Percentiles rank a stretch among this genome's conserved stretches.
phyloP scores from a whole-genome alignment of 2,113 vertebrate genomes.

The Lepidothrix coronata region DNA sequence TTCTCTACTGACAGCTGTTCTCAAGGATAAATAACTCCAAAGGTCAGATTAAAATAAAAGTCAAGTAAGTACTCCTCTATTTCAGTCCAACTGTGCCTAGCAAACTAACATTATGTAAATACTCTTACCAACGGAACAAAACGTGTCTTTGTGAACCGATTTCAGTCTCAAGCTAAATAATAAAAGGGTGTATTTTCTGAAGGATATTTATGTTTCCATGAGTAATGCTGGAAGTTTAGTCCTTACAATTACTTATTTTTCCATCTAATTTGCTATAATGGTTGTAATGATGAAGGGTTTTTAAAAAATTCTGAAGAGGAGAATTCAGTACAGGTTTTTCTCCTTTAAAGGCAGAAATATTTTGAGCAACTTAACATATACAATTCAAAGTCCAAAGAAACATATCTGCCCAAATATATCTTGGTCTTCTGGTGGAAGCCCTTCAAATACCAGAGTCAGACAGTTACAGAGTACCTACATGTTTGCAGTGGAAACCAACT shows the following conservation, averaged over 20 bases:
- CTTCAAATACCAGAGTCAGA: background rate
- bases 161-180: background rate
- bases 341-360: background rate
- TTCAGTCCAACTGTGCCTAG: background rate
- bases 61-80: background rate
- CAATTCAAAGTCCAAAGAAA: background rate
- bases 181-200: background rate
- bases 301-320: background rate
- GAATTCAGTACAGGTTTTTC: background rate
- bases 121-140: background rate
- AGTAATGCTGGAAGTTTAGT: background rate
- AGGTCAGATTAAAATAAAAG: slow-evolving; percentile 1
- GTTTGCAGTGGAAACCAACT: background rate
- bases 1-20: background rate
- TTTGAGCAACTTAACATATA: background rate
- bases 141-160: background rate
- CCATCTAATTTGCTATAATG: background rate
- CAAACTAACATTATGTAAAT: background rate
- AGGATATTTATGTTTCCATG: background rate
- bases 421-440: background rate
- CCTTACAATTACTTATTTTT: background rate
- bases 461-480: background rate
- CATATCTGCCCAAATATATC: background rate
- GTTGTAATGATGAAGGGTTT: background rate
- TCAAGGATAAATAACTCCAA: background rate